Conservation (phyloP, 2,888 invertebrate genomes). For the Tetragonisca angustula region DNA sequence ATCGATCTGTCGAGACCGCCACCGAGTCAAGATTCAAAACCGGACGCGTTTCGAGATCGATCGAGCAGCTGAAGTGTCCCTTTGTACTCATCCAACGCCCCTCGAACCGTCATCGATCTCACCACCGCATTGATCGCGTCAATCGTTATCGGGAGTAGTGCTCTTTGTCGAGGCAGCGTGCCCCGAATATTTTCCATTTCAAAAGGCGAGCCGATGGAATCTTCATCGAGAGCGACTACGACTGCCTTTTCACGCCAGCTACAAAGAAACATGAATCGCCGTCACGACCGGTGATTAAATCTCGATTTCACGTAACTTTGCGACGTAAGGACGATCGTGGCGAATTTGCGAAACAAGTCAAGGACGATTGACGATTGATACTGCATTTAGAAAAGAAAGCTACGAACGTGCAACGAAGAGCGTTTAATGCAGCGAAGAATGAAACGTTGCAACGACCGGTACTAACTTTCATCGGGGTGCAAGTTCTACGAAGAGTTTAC, state of each 20-base stretch:
- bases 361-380: too few relatives aligned
- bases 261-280: background rate
- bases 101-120: conserved; percentile 46
- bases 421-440: too few relatives aligned
- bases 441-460: too few relatives aligned
- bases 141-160: conserved; percentile 40
- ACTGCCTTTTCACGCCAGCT: background rate
- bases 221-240: background rate
- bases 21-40: conserved; percentile 29
- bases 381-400: too few relatives aligned
- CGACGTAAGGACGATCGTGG: too few relatives aligned
- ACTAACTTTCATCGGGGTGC: too few relatives aligned
- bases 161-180: conserved; percentile 31
- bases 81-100: conserved; percentile 56
- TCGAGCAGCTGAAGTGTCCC: conserved; percentile 33
- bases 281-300: background rate
- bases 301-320: background rate
- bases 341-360: too few relatives aligned
- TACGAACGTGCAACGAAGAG: too few relatives aligned
- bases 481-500: too few relatives aligned
- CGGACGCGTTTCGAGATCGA: conserved; percentile 40
- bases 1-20: conserved; percentile 13
- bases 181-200: conserved; percentile 27
- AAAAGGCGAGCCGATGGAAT: conserved; percentile 22
- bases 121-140: conserved; percentile 43